Conservation (phyloP, 2,113 vertebrate genomes). For the Eurystomus gularis region DNA sequence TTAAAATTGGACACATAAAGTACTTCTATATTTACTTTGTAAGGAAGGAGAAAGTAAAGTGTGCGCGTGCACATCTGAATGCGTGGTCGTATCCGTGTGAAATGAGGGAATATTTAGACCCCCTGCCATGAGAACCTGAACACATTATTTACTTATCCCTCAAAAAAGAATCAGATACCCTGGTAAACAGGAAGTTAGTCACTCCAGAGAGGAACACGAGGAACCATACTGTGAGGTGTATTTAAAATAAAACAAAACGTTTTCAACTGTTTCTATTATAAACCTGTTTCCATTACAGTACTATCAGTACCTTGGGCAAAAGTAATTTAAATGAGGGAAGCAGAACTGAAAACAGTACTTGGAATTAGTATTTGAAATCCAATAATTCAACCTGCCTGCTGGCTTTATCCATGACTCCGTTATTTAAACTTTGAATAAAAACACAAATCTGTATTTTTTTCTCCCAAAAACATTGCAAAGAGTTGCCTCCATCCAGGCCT, state of each 20-base stretch:
- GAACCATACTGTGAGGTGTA: neutral
- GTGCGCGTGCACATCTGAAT: neutral
- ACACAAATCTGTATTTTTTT: neutral
- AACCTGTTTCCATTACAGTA: neutral
- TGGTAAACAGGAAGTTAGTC: neutral
- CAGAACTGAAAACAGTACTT: conserved; percentile 38
- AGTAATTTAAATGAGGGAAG: conserved; percentile 50
- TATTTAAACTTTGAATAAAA: neutral
- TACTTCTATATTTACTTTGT: neutral
- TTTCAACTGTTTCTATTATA: neutral
- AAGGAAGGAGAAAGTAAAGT: neutral
- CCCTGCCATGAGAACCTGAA: neutral
- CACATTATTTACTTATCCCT: neutral
- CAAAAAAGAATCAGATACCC: neutral
- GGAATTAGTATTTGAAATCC: conserved; percentile 47
- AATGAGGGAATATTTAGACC: neutral
- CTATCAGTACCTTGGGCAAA: conserved; percentile 10
- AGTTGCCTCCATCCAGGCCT: neutral
- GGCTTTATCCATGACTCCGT: neutral
- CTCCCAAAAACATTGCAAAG: neutral
- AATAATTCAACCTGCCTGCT: conserved; percentile 14
- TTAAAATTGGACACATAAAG: neutral
- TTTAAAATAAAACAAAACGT: neutral
- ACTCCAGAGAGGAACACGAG: neutral
- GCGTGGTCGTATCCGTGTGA: neutral